These are phyloP conservation scores for Takifugu ocellatus DNA, from an alignment of 2,797 vertebrate genomes.

Conservation along the genomic window DNA sequence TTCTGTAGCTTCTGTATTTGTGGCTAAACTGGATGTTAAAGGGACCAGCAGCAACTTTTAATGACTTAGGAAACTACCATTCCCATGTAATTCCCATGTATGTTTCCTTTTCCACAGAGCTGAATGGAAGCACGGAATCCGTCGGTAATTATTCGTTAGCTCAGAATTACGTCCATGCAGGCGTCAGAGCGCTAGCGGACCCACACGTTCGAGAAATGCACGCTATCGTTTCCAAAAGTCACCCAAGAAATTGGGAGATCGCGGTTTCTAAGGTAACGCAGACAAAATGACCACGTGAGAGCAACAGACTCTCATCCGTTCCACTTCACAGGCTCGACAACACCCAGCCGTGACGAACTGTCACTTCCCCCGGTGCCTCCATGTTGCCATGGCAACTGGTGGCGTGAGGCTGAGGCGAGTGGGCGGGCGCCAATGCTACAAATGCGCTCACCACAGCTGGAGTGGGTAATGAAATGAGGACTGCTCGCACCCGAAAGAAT, in stretches of 20 bases:
- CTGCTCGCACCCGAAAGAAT: slow-evolving; percentile 42
- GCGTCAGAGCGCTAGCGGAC: not conserved
- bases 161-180: not conserved
- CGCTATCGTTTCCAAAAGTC: slow-evolving; percentile 13
- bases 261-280: slow-evolving; percentile 24
- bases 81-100: slow-evolving; percentile 7
- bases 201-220: slow-evolving; percentile 1
- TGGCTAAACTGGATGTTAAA: no score
- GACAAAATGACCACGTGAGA: slow-evolving; percentile 54
- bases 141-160: no score
- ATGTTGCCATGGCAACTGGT: slow-evolving; percentile 67
- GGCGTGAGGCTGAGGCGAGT: slow-evolving; percentile 48
- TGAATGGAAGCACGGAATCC: no score
- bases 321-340: slow-evolving; percentile 58
- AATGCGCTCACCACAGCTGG: slow-evolving; percentile 60
- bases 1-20: no score
- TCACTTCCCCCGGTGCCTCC: slow-evolving; percentile 60
- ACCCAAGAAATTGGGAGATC: slow-evolving; percentile 26
- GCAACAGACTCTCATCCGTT: slow-evolving; percentile 67
- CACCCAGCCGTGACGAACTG: slow-evolving; percentile 61
- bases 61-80: no score
- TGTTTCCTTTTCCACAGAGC: not conserved
- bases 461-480: slow-evolving; percentile 63
- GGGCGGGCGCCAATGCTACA: slow-evolving; percentile 59
- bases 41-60: no score